Evolutionary conservation across 2,113 vertebrate genomes (phyloP), one percentile per base, ranked within the genome.

Genomic region (Dicentrarchus labrax): DNA sequence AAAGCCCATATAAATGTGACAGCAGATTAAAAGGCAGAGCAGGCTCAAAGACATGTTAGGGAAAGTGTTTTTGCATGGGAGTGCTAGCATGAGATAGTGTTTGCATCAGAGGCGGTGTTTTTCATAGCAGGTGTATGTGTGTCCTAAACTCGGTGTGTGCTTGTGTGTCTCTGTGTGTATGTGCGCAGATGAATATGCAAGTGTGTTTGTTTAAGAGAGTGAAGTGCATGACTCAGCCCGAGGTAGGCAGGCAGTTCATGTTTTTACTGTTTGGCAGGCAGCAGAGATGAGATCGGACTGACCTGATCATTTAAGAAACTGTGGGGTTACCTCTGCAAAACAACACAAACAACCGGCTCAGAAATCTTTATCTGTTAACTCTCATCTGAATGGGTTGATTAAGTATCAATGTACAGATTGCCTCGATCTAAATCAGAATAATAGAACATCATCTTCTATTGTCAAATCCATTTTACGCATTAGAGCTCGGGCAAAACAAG

Each of bases 261-360:
- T 92, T 92, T 93, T 91, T 80, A 74, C 70, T 83, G 71, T 79
- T 91, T 84, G 85, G 85, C 91, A 92, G 72, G 83, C 83, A 70
- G 83, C 70, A 72, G 39, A 78, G 88, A 89, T 86, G 83, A 88
- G 75, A 88, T 86, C 54, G 6, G 78, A 83, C 69, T 84, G 88
- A 91, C 87, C 91, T 24, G 62, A 67, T 72, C 84, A 75, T 86
- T 87, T 70, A 72, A 81, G 60, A 66, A 83, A 80, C 86, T 76
- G 56, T 16, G 69, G 78, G 88, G 80, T 86, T 76, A 78, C 76
- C 83, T 85, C 65, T 68, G 78, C 88, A 73, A 62, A 85, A 76
- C 47, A 78, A 72, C 56, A 80, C 68, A 84, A 30, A 19, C 21
- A 53, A 57, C 2, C 13, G 1, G n/a, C 69, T 81, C 57, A 48